A percentile compares a stretch with the other conserved stretches of the same genome.
phyloP scores from a whole-genome alignment of 2,113 vertebrate species.

The Petromus typicus region DNA sequence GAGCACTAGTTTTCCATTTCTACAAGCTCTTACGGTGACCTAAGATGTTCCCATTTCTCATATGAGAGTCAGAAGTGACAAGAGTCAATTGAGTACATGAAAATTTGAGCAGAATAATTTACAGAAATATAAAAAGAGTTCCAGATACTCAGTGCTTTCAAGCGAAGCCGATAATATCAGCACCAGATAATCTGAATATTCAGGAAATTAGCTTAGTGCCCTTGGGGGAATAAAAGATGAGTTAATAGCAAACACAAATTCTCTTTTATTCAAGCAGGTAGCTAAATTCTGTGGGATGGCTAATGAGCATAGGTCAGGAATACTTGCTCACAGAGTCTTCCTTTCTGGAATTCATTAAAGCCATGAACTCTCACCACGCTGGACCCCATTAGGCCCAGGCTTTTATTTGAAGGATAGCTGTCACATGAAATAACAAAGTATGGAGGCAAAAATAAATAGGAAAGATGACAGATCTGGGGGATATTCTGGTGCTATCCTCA shows the following conservation, averaged over 20 bases:
- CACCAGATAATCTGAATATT: constrained; percentile 69
- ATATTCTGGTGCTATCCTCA: neutral
- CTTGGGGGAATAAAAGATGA: constrained; percentile 31
- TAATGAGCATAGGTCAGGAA: neutral
- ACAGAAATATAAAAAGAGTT: constrained; percentile 49
- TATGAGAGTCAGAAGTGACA: constrained; percentile 52
- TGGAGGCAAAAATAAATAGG: neutral
- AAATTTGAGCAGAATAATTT: constrained; percentile 66
- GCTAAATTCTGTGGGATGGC: constrained; percentile 29
- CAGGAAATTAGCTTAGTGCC: constrained; percentile 72
- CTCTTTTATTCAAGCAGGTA: constrained; percentile 43
- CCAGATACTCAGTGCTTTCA: constrained; percentile 55
- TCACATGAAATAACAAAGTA: neutral
- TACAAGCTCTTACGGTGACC: constrained; percentile 12
- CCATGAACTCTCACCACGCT: neutral
- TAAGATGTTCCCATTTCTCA: constrained; percentile 65
- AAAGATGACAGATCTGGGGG: neutral
- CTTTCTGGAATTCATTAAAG: constrained; percentile 3
- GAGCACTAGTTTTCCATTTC: constrained; percentile 47
- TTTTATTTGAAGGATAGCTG: neutral
- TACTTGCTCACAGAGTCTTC: constrained; percentile 4
- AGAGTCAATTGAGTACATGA: constrained; percentile 50
- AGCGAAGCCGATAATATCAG: constrained; percentile 63
- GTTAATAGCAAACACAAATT: constrained; percentile 64
- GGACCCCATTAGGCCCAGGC: neutral